A percentile compares a stretch with the other conserved stretches of the same genome.
Evolutionary conservation across 2,888 invertebrate species (phyloP).

Genomic region (Ochropleura leucogaster): DNA sequence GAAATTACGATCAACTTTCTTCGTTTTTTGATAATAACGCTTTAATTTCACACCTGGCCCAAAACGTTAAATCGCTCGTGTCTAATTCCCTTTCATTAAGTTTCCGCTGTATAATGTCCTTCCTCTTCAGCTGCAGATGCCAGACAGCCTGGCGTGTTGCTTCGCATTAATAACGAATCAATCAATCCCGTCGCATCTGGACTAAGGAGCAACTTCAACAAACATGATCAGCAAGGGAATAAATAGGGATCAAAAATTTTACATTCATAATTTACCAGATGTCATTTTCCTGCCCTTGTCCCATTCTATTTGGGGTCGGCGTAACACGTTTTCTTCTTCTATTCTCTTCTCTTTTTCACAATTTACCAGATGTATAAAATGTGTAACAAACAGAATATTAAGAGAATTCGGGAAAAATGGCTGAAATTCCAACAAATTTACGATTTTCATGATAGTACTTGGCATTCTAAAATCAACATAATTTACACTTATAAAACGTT

Average conservation of each 20-base stretch:
- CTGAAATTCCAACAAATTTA: background rate
- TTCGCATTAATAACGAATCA: background rate
- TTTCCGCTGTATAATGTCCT: background rate
- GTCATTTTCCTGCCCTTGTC: no score
- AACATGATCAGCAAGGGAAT: background rate
- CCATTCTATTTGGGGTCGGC: no score
- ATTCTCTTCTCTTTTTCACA: no score
- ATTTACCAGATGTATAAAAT: no score
- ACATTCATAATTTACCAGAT: background rate
- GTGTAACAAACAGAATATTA: background rate
- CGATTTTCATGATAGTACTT: no score
- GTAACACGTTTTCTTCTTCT: no score
- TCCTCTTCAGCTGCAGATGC: background rate
- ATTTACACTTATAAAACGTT: no score
- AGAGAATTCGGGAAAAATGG: background rate
- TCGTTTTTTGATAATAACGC: no score
- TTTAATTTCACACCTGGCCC: background rate
- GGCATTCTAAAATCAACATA: no score
- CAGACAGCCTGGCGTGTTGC: background rate
- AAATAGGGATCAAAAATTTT: background rate
- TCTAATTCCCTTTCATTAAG: background rate
- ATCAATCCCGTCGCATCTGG: background rate
- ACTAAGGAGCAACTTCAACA: background rate
- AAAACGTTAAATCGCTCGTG: background rate
- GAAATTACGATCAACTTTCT: no score